Evolutionary conservation across 2,797 vertebrate species (phyloP).

Genomic region (Liasis olivaceus): DNA sequence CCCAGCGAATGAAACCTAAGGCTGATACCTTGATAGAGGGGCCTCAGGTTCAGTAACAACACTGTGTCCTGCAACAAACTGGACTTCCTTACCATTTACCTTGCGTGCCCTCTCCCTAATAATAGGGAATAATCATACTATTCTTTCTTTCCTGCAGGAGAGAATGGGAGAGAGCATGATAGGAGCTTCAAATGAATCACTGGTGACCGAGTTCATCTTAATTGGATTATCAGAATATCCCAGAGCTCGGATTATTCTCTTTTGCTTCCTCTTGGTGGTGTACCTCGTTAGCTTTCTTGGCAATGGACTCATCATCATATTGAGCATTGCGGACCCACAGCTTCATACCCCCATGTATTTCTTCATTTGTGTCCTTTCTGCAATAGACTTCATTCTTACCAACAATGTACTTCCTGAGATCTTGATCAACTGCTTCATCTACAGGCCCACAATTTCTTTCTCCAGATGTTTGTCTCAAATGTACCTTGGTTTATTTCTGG

Average conservation of each 20-base stretch:
- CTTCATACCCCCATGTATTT: constrained; percentile 67
- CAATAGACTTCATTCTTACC: constrained; percentile 56
- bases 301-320: constrained; percentile 43
- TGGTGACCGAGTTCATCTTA: not conserved
- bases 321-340: constrained; percentile 39
- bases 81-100: not conserved
- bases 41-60: not conserved
- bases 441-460: constrained; percentile 59
- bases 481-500: constrained; percentile 49
- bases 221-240: not conserved
- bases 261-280: constrained; percentile 35
- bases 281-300: constrained; percentile 52
- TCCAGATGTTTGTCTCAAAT: constrained; percentile 60
- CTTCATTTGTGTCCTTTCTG: constrained; percentile 60
- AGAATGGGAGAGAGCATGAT: not conserved
- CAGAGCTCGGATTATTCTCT: constrained; percentile 37
- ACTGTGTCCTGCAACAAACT: not conserved
- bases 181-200: not conserved
- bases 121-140: too few relatives aligned
- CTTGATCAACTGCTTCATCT: constrained; percentile 18
- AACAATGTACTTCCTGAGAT: constrained; percentile 61
- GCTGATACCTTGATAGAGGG: not conserved
- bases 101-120: too few relatives aligned
- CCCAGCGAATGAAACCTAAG: not conserved
- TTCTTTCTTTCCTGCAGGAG: not conserved